phyloP scores from a whole-genome alignment of 2,797 vertebrate species.

The Syndactyla subalaris region DNA sequence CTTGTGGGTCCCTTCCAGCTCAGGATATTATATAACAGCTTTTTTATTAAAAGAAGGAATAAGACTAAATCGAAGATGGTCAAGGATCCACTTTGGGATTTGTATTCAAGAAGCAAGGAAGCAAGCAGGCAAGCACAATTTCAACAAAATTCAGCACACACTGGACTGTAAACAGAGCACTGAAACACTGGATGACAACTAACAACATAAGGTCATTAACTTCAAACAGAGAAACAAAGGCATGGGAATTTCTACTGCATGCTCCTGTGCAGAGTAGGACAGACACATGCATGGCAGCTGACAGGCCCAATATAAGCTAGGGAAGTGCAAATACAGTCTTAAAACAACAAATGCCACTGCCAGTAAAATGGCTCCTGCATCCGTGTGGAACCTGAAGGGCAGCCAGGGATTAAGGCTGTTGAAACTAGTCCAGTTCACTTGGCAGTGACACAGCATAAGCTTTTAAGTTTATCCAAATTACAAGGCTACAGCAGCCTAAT shows the following conservation, averaged over 20 bases:
- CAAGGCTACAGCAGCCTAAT: neutral
- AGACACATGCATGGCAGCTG: neutral
- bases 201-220: neutral
- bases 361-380: neutral
- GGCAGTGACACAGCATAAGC: neutral
- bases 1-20: neutral
- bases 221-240: neutral
- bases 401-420: neutral
- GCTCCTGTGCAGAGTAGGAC: neutral
- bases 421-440: neutral
- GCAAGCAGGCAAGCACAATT: neutral
- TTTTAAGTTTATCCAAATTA: neutral
- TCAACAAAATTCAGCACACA: neutral
- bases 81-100: neutral
- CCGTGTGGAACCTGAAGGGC: neutral
- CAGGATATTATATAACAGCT: neutral
- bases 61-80: neutral
- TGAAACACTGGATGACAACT: fast-evolving
- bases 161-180: neutral
- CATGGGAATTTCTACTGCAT: neutral
- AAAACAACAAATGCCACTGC: neutral
- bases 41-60: neutral
- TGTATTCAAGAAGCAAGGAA: neutral
- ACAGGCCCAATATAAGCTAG: neutral
- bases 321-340: neutral